A percentile compares a stretch with the other conserved stretches of the same genome.
phyloP scores from a whole-genome alignment of 1,140 invertebrate genomes.

The Conopomorpha cramerella region DNA sequence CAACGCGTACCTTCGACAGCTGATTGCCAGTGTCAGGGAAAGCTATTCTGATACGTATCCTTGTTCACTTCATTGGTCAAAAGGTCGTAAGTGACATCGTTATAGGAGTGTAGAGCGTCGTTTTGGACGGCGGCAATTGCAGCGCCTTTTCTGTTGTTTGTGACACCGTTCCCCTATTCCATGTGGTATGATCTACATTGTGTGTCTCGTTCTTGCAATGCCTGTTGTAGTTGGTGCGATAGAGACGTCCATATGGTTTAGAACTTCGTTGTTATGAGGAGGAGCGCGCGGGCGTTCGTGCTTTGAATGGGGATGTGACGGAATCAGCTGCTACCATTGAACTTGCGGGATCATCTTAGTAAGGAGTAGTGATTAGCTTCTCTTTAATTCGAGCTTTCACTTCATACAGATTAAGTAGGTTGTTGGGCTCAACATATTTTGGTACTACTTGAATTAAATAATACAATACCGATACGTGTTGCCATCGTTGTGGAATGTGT shows the following conservation, averaged over 20 bases:
- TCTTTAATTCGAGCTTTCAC: no score
- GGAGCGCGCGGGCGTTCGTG: no score
- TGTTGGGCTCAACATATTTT: no score
- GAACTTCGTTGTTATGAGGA: not conserved
- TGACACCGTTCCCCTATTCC: constrained; percentile 53
- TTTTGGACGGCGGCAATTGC: constrained; percentile 23
- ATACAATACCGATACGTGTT: no score
- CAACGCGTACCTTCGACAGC: constrained; percentile 20
- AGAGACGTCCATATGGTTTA: no score
- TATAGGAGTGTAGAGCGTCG: constrained; percentile 10
- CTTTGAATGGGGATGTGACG: no score
- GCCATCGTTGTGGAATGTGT: no score
- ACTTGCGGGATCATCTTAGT: no score
- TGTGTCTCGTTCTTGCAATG: constrained; percentile 17
- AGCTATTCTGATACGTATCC: constrained; percentile 57
- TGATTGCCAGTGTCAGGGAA: constrained; percentile 50
- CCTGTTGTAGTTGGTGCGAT: constrained; percentile 10
- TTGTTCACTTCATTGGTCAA: constrained; percentile 12
- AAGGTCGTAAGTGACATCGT: constrained; percentile 30
- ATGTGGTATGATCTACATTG: constrained; percentile 29
- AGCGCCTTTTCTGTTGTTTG: constrained; percentile 55
- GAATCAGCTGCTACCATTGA: constrained; percentile 43
- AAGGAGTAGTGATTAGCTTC: no score
- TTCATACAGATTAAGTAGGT: no score
- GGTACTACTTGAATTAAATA: no score